Percentiles rank a stretch among this genome's conserved stretches.
phyloP scores from a whole-genome alignment of 1,140 invertebrate genomes.

The Melanaphis sacchari region DNA sequence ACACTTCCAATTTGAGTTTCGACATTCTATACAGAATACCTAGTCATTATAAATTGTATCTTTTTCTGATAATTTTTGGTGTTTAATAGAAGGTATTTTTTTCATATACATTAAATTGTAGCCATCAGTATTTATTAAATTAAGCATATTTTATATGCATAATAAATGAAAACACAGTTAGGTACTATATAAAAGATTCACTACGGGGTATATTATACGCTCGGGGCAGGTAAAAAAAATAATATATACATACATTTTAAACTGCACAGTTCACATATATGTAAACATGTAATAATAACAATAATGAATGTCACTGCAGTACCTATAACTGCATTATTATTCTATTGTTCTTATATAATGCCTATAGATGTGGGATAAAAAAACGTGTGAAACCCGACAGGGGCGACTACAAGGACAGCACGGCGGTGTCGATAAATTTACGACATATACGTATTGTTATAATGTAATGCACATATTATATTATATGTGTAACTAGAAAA shows the following conservation, averaged over 20 bases:
- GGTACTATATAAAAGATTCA: background rate
- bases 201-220: background rate
- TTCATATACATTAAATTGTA: too few relatives aligned
- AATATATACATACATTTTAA: background rate
- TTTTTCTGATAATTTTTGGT: too few relatives aligned
- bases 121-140: too few relatives aligned
- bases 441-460: background rate
- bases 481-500: background rate
- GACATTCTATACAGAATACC: too few relatives aligned
- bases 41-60: too few relatives aligned
- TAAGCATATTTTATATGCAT: too few relatives aligned
- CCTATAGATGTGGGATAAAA: background rate
- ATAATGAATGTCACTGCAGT: background rate
- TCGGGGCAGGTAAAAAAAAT: background rate
- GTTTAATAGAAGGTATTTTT: too few relatives aligned
- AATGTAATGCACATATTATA: background rate
- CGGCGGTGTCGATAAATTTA: background rate
- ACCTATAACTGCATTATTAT: conserved; percentile 24
- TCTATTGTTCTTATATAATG: background rate
- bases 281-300: background rate
- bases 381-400: conserved; percentile 45
- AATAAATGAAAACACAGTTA: too few relatives aligned
- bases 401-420: background rate
- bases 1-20: too few relatives aligned
- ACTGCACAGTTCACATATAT: background rate